A percentile compares a stretch with the other conserved stretches of the same genome.
phyloP scores from a whole-genome alignment of 2,797 vertebrate species.

The Linurgus olivaceus region DNA sequence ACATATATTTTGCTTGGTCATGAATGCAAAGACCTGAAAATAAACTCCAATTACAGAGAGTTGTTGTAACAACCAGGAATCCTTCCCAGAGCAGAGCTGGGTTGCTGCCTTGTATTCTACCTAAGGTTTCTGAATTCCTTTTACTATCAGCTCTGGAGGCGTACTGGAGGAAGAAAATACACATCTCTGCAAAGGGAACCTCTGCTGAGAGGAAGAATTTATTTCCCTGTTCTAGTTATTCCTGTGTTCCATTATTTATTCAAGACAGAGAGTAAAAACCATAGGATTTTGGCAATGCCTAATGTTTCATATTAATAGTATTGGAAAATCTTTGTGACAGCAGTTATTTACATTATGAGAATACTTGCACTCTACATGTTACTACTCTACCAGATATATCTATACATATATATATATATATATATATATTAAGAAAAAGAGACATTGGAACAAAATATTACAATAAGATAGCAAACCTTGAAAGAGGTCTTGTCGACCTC shows the following conservation, averaged over 20 bases:
- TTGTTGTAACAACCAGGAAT: background rate
- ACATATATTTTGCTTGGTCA: background rate
- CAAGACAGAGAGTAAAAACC: background rate
- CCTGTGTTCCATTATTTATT: slow-evolving; percentile 39
- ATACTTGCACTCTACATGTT: background rate
- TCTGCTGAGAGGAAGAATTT: slow-evolving; percentile 31
- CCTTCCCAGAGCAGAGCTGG: background rate
- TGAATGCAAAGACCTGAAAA: background rate
- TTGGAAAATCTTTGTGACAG: slow-evolving; percentile 19
- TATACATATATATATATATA: background rate
- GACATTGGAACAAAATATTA: background rate
- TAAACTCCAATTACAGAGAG: background rate
- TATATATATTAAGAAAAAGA: background rate
- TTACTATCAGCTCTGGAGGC: background rate
- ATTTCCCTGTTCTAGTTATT: slow-evolving; percentile 10
- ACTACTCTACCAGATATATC: background rate
- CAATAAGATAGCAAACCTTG: background rate
- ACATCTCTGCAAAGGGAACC: background rate
- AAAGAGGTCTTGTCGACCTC: background rate
- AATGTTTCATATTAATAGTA: background rate
- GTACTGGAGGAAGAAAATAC: background rate
- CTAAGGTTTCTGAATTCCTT: slow-evolving; percentile 22
- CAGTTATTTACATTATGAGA: background rate
- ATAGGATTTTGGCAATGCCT: slow-evolving; percentile 27
- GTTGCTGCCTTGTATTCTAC: background rate